phyloP scores from a whole-genome alignment of 2,797 vertebrate species.

The Pseudocheirus occidentalis region DNA sequence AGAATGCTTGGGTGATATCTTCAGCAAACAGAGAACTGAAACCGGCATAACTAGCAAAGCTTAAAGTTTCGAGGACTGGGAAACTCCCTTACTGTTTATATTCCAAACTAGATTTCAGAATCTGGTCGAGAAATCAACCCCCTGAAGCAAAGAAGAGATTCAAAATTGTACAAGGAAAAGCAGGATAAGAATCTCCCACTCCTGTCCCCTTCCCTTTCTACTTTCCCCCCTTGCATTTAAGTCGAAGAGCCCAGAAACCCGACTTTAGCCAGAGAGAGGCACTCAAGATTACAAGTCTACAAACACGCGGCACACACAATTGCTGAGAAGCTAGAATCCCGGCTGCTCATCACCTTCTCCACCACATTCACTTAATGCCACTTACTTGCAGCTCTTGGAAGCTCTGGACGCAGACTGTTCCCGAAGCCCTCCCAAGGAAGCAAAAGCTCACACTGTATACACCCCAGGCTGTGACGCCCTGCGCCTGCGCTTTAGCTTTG shows the following conservation, averaged over 20 bases:
- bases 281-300: background rate
- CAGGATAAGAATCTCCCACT: background rate
- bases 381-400: slow-evolving; percentile 1
- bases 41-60: background rate
- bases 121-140: background rate
- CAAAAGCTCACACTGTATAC: background rate
- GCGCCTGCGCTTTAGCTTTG: background rate
- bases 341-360: background rate
- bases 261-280: background rate
- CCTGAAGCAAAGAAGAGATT: background rate
- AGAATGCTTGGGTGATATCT: background rate
- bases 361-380: background rate
- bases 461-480: background rate
- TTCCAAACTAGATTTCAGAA: background rate
- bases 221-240: background rate
- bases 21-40: background rate
- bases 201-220: background rate
- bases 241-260: background rate
- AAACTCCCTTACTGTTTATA: background rate
- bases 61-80: background rate
- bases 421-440: background rate
- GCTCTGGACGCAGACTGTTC: background rate
- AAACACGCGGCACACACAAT: background rate
- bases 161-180: background rate
- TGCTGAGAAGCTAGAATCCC: background rate